Evolutionary conservation across 53 echinoderm and acorn worm species (phyloP).

Genomic region (Paracentrotus lividus): DNA sequence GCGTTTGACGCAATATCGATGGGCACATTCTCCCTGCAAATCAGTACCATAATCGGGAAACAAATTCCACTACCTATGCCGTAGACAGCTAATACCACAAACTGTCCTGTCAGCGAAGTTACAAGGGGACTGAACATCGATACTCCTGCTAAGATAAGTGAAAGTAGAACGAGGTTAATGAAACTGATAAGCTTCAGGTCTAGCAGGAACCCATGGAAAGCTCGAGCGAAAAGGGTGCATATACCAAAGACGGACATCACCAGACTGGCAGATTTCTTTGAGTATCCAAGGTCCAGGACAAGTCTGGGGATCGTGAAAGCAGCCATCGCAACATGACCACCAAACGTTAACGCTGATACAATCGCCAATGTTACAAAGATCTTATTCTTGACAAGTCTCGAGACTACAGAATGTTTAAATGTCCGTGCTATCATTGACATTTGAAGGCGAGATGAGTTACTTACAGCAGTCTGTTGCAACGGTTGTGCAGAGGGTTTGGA

Average conservation of each 20-base stretch:
- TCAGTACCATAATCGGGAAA: background rate
- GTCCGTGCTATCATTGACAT: background rate
- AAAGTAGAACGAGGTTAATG: constrained; percentile 44
- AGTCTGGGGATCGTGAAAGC: background rate
- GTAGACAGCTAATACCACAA: background rate
- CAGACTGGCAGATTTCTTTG: constrained; percentile 66
- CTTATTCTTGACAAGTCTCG: background rate
- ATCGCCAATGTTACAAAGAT: constrained; percentile 27
- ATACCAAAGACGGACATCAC: constrained; percentile 70
- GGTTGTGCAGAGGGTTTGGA: background rate
- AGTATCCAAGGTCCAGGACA: constrained; percentile 47
- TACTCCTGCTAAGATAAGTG: constrained; percentile 8
- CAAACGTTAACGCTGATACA: background rate
- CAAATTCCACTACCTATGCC: background rate
- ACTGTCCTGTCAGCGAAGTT: constrained; percentile 29
- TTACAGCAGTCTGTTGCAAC: background rate
- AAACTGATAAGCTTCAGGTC: constrained; percentile 41
- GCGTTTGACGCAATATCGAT: background rate
- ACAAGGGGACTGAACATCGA: constrained; percentile 33
- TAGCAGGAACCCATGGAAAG: constrained; percentile 62
- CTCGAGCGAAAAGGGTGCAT: constrained; percentile 65
- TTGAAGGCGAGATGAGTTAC: background rate
- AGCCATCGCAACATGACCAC: background rate
- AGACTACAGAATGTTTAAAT: too few relatives aligned
- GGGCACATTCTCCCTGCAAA: constrained; percentile 1